Base-by-base conservation (phyloP, 2,797 vertebrate species). In the Periparus ater region DNA sequence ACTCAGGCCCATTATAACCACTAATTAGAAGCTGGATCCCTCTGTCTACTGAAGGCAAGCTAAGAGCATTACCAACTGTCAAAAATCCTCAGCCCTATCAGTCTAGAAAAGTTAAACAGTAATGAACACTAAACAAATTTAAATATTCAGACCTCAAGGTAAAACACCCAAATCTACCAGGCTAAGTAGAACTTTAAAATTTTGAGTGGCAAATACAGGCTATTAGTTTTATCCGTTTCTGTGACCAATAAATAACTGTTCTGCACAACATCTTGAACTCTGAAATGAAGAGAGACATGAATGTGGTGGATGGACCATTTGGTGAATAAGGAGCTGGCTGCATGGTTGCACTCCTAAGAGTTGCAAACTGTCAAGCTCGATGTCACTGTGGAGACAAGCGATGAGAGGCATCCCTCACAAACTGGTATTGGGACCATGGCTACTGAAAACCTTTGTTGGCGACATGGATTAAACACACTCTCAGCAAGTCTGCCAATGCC, bases 401-500 rank as follows among this genome's bases (percentile, higher is more conserved):
- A 48, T 21, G 74, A 61, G 40, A 1, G 8, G 7, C 47, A 48
- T 9, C 42, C 40, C 40, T 48, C 74, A 44, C 3, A 0, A 54
- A 42, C 18, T 25, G 22, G 3, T 8, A 48, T 0, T 18, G 40
- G 34, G 22, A 36, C 53, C 14, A 23, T 0, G 4, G 54, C 53
- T 38, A 36, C 18, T 38, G n/a, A 29, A 66, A 76, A 50, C 7
- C 54, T 57, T 27, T n/a, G 54, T 0, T 20, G 13, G 40, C 0
- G 1, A 48, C 32, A 22, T 0, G 5, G 42, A 44, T 32, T 44
- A 42, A 67, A 72, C 4, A 6, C 13, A 17, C 8, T 42, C 34
- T 48, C 34, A 32, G 22, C 34, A 48, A 13, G 32, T 38, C 7
- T 29, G 32, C 6, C 26, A 30, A 19, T 0, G 13, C 42, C 45